Conservation (phyloP, 2,888 invertebrate species). For the Epirrita christyi region DNA sequence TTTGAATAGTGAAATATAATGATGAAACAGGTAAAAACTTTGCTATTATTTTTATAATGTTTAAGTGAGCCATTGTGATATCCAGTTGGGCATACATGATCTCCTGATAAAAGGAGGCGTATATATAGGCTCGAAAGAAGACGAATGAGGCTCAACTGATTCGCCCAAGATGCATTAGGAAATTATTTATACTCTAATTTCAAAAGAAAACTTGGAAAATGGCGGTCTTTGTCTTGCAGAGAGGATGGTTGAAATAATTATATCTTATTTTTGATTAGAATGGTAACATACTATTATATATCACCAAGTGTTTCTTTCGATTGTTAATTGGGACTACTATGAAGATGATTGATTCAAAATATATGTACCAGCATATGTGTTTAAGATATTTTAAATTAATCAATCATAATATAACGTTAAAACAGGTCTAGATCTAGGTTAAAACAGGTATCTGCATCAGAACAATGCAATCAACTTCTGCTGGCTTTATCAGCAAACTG, state of each 20-base stretch:
- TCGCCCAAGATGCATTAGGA: too few relatives aligned
- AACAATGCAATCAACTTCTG: slow-evolving; percentile 12
- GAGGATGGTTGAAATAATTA: too few relatives aligned
- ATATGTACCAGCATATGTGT: background rate
- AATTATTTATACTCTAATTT: background rate
- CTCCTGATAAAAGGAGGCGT: background rate
- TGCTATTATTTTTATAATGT: slow-evolving; percentile 19
- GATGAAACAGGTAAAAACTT: slow-evolving; percentile 20
- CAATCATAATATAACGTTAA: background rate
- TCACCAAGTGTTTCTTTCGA: background rate
- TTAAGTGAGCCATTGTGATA: background rate
- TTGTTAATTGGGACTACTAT: too few relatives aligned
- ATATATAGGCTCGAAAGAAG: background rate
- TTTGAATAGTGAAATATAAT: slow-evolving; percentile 8
- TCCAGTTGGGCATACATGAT: background rate
- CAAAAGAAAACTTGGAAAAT: background rate
- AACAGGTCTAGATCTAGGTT: background rate
- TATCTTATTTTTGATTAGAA: background rate
- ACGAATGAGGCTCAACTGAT: background rate
- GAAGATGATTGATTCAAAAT: background rate
- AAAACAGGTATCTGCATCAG: slow-evolving; percentile 10
- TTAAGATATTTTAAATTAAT: slow-evolving; percentile 6
- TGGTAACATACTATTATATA: background rate
- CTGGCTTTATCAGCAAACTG: background rate
- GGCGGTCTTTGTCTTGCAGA: background rate